Base-by-base conservation (phyloP, 2,797 vertebrate genomes). In the Melanotaenia maccullochi region DNA sequence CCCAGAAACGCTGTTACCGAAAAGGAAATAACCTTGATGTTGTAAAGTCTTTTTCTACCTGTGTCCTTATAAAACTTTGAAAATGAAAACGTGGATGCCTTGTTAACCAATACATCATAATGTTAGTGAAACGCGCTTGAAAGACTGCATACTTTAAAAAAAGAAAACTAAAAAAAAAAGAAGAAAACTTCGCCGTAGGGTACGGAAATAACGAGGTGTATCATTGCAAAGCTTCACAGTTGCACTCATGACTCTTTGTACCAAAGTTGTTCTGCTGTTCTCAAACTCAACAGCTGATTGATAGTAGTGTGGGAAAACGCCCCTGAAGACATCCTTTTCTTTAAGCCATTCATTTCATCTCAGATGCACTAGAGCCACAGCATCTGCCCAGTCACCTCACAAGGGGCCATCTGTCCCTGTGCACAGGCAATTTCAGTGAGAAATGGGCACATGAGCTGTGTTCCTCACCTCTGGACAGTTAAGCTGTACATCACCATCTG, bases 391-490 rank as follows among this genome's bases (percentile, higher is more conserved):
- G 75, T 71, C 72, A 60, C 74, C 75, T 84, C 83, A 86, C 80
- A 82, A 81, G 85, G 81, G 85, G 73, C 64, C 13, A 73, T 65
- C 79, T 89, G 86, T 75, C 76, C 68, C 44, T 1, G 1, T 0
- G 14, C 57, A 32, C 77, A 59, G 33, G 71, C 76, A 76, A 70
- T 88, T 85, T 82, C 69, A 60, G 68, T 77, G 75, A 83, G 81
- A 54, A 71, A 78, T 79, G 83, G 33, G 9, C 71, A 61, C 11
- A 47, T 71, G 73, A 73, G 54, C 68, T 30, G 76, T 62, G 75
- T 33, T 71, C 68, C 75, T 84, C 85, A 79, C 85, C 78, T 85
- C 79, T 81, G 77, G 85, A 87, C 75, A 79, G 68, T 71, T 54
- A 52, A 49, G 63, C 74, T 66, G 84, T 87, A 70, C 79, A 87